Conservation (phyloP, 2,888 invertebrate species). For the Cheilosia soror region DNA sequence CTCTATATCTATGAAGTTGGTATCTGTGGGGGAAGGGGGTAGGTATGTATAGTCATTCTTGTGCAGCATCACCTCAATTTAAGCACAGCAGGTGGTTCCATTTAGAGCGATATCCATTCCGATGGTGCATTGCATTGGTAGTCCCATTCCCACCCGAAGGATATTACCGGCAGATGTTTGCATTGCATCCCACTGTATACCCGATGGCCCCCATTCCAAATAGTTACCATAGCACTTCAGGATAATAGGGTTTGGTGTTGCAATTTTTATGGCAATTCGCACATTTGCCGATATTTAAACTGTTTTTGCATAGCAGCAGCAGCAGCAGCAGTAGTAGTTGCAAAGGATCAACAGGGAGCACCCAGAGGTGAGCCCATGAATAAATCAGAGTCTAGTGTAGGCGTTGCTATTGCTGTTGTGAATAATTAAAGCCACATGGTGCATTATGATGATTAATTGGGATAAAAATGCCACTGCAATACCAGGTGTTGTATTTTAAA, state of each 20-base stretch:
- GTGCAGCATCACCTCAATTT: slow-evolving; percentile 32
- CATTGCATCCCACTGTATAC: slow-evolving; percentile 31
- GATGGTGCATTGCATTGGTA: slow-evolving; percentile 48
- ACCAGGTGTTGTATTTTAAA: slow-evolving; percentile 44
- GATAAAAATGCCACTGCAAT: slow-evolving; percentile 55
- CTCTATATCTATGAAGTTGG: background rate
- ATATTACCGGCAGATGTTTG: slow-evolving; percentile 73
- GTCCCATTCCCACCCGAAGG: slow-evolving; percentile 50
- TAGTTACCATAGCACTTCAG: slow-evolving; percentile 32
- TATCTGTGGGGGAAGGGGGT: background rate
- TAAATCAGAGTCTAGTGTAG: slow-evolving; percentile 66
- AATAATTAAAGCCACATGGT: slow-evolving; percentile 72
- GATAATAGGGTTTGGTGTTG: slow-evolving; percentile 70
- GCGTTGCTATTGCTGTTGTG: slow-evolving; percentile 62
- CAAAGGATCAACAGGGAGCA: slow-evolving; percentile 66
- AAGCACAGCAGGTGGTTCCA: slow-evolving; percentile 64
- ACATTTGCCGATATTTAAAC: slow-evolving; percentile 69
- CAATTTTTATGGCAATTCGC: slow-evolving; percentile 73
- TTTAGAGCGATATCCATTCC: slow-evolving; percentile 45
- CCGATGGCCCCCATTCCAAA: background rate
- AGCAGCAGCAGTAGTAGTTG: background rate
- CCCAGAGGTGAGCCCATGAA: slow-evolving; percentile 62
- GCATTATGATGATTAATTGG: slow-evolving; percentile 73
- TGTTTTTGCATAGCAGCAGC: slow-evolving; percentile 44
- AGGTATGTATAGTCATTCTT: slow-evolving; percentile 3